Conservation (phyloP, 2,888 invertebrate genomes). For the Hirtodrosophila duncani region DNA sequence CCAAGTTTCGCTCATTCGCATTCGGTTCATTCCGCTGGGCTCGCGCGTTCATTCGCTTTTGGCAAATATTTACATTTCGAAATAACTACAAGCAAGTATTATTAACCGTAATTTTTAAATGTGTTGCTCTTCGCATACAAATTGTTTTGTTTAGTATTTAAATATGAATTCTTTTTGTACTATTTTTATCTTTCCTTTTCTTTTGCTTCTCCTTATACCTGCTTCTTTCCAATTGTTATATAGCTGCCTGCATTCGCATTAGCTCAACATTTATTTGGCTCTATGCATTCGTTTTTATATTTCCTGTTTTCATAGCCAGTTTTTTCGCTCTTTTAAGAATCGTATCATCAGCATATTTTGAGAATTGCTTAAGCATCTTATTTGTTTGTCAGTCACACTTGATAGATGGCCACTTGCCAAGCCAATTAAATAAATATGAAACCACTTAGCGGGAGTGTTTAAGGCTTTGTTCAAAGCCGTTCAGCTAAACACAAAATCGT, state of each 20-base stretch:
- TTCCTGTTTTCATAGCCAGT: slow-evolving; percentile 48
- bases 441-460: slow-evolving; percentile 29
- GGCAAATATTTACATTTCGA: slow-evolving; percentile 50
- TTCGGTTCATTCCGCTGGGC: slow-evolving; percentile 11
- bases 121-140: slow-evolving; percentile 37
- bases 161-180: slow-evolving; percentile 6
- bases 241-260: slow-evolving; percentile 5
- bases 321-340: not conserved
- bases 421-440: too few species aligned
- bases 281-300: slow-evolving; percentile 54
- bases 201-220: slow-evolving; percentile 9
- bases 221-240: slow-evolving; percentile 14
- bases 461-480: slow-evolving; percentile 19
- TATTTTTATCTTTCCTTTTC: slow-evolving; percentile 12
- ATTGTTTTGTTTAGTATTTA: slow-evolving; percentile 33
- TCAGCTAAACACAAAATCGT: slow-evolving; percentile 14
- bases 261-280: slow-evolving; percentile 24
- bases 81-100: slow-evolving; percentile 52
- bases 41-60: slow-evolving; percentile 51
- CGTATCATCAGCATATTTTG: slow-evolving; percentile 39
- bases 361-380: slow-evolving; percentile 42
- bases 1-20: not conserved
- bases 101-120: slow-evolving; percentile 46
- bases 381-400: slow-evolving; percentile 36
- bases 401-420: slow-evolving; percentile 48